A percentile compares a stretch with the other conserved stretches of the same genome.
These are phyloP conservation scores for Anser cygnoides DNA, from an alignment of 2,113 vertebrate genomes.

Conservation along the genomic window DNA sequence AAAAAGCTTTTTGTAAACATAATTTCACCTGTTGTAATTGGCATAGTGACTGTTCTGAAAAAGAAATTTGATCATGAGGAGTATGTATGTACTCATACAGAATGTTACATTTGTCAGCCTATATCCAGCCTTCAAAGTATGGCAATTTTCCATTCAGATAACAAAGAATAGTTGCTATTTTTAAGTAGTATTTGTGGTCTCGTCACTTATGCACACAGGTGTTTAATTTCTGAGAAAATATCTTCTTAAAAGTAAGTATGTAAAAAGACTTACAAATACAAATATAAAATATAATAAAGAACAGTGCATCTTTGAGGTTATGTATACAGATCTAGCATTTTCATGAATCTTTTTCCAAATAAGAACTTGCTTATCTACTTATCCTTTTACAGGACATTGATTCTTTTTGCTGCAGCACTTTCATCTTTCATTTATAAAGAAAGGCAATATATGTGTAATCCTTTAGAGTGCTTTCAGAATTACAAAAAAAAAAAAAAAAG, in stretches of 20 bases:
- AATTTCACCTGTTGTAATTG: background rate
- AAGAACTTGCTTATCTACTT: background rate
- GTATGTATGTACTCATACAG: background rate
- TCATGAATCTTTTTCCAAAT: background rate
- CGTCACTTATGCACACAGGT: background rate
- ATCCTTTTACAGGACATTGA: background rate
- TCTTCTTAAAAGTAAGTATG: background rate
- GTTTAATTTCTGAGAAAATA: background rate
- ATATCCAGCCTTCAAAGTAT: background rate
- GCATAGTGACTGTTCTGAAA: background rate
- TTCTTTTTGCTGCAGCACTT: background rate
- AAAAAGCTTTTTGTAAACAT: background rate
- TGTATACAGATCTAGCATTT: background rate
- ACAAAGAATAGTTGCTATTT: background rate
- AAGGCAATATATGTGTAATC: background rate
- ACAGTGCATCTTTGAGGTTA: background rate
- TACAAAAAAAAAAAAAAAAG: background rate
- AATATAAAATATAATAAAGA: background rate
- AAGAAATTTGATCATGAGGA: background rate
- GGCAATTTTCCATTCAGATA: background rate
- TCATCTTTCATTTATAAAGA: constrained; percentile 30
- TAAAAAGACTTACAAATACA: background rate
- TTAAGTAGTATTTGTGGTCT: background rate
- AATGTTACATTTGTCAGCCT: background rate
- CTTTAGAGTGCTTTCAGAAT: constrained; percentile 19